phyloP scores from a whole-genome alignment of 2,113 vertebrate species.

The Stegostoma tigrinum region DNA sequence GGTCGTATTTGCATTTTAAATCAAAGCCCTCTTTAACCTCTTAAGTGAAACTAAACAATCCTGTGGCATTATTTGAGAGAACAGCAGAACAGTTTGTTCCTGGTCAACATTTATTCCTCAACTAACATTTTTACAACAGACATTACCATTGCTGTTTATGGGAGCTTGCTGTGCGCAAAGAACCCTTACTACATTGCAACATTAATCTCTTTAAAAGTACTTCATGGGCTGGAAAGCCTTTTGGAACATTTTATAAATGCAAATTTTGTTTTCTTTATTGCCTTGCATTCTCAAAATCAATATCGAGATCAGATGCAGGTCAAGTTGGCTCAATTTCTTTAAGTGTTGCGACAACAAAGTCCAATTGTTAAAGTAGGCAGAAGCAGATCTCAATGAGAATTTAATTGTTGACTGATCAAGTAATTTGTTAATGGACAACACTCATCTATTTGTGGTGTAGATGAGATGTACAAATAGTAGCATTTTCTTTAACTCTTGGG shows the following conservation, averaged over 20 bases:
- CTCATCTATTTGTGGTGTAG: neutral
- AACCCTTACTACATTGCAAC: neutral
- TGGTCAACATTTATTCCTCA: neutral
- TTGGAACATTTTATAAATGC: neutral
- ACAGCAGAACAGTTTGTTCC: neutral
- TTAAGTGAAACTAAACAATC: neutral
- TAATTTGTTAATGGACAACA: neutral
- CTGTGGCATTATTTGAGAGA: neutral
- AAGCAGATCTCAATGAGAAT: neutral
- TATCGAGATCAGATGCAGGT: neutral
- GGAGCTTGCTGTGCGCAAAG: neutral
- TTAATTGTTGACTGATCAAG: constrained; percentile 1
- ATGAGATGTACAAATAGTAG: neutral
- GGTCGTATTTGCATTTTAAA: neutral
- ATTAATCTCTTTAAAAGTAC: neutral
- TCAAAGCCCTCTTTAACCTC: too few relatives aligned
- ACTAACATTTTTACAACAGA: neutral
- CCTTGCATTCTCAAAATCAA: neutral
- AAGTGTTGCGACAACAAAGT: neutral
- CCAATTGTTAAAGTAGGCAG: neutral
- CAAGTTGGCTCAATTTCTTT: neutral
- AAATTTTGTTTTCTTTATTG: neutral
- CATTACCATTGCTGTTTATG: neutral
- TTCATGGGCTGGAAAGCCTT: neutral
- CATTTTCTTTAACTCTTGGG: neutral